A percentile compares a stretch with the other conserved stretches of the same genome.
phyloP scores from a whole-genome alignment of 2,113 vertebrate species.

The Eulemur rufifrons region DNA sequence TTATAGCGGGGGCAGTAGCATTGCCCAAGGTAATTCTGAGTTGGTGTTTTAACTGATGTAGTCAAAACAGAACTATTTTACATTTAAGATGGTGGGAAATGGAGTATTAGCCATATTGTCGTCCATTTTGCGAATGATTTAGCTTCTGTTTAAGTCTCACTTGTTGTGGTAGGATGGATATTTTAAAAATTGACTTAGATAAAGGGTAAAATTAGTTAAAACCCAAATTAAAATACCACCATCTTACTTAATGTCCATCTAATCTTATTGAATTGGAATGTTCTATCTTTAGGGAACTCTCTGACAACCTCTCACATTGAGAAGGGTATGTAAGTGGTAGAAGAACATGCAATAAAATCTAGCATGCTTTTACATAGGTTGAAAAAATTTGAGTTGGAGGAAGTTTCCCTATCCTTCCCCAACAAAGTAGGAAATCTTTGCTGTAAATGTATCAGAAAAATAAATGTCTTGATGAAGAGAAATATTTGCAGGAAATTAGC shows the following conservation, averaged over 20 bases:
- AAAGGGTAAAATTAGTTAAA: not conserved
- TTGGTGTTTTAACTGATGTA: not conserved
- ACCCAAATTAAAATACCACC: conserved; percentile 8
- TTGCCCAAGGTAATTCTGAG: not conserved
- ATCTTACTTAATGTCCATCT: not conserved
- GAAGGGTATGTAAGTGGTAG: not conserved
- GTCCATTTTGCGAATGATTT: conserved; percentile 11
- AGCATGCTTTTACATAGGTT: conserved; percentile 36
- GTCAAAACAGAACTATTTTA: conserved; percentile 1
- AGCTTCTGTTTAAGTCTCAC: conserved; percentile 1
- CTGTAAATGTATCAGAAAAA: conserved; percentile 15
- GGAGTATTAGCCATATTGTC: not conserved
- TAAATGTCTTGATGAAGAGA: conserved; percentile 53
- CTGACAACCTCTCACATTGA: not conserved
- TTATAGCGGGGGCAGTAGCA: not conserved
- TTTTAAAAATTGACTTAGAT: conserved; percentile 33
- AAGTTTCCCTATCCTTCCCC: not conserved
- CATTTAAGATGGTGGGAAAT: conserved; percentile 11
- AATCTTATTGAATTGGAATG: not conserved
- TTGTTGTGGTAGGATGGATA: not conserved
- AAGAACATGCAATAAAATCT: not conserved
- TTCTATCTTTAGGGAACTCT: not conserved
- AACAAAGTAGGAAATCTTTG: not conserved
- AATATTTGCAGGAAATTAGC: conserved; percentile 73
- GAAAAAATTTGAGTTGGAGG: not conserved